A percentile compares a stretch with the other conserved stretches of the same genome.
Evolutionary conservation across 2,113 vertebrate genomes (phyloP).

Genomic region (Prinia subflava): DNA sequence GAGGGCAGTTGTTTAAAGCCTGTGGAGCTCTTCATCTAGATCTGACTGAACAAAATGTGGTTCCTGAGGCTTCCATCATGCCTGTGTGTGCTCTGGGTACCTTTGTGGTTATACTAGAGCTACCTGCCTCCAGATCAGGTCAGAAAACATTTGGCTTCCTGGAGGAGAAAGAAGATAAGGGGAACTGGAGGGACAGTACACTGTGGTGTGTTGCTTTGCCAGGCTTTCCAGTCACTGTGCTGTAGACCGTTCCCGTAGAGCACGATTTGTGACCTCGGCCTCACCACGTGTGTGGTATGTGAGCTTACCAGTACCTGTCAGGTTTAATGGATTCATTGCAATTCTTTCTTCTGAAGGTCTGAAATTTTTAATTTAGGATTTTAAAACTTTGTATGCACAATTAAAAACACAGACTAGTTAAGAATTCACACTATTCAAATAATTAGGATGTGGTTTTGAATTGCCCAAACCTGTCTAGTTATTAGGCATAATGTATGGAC

Average conservation of each 20-base stretch:
- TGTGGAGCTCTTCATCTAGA: background rate
- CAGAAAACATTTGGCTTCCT: background rate
- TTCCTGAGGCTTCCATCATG: background rate
- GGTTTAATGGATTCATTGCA: background rate
- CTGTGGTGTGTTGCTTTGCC: background rate
- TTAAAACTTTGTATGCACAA: background rate
- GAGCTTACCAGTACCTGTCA: background rate
- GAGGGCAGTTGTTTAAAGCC: background rate
- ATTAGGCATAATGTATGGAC: background rate
- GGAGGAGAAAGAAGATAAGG: background rate
- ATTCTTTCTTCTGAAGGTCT: background rate
- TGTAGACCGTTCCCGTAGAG: background rate
- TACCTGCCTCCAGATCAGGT: background rate
- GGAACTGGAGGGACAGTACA: background rate
- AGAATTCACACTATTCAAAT: background rate
- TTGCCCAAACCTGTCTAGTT: background rate
- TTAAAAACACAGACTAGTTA: background rate
- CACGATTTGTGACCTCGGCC: background rate
- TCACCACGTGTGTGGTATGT: rapidly evolving
- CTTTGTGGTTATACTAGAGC: background rate
- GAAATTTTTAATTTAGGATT: background rate
- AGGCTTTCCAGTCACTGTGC: background rate
- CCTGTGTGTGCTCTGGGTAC: rapidly evolving
- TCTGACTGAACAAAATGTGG: background rate
- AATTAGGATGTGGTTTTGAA: background rate